These are phyloP conservation scores for Deilephila elpenor DNA, from an alignment of 2,888 invertebrate genomes.

Conservation along the genomic window DNA sequence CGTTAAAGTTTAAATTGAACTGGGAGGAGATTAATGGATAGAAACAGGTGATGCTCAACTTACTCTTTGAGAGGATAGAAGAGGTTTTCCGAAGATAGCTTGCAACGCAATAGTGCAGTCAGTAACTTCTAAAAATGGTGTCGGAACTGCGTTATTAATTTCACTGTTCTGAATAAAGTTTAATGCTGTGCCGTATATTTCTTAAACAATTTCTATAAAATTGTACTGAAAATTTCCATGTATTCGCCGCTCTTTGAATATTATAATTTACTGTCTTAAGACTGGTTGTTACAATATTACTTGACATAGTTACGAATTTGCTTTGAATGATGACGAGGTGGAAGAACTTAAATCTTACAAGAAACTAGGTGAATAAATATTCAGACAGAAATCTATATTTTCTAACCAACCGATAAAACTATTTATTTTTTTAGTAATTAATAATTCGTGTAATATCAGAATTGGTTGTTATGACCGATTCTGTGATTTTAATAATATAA, in stretches of 20 bases:
- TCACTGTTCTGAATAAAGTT: conserved; percentile 5
- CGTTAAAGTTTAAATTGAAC: conserved; percentile 5
- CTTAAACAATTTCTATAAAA: not conserved
- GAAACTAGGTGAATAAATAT: no score
- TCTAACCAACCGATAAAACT: no score
- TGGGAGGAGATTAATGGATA: not conserved
- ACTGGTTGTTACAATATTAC: no score
- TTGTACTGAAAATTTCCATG: not conserved
- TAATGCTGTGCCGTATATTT: not conserved
- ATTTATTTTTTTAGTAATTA: no score
- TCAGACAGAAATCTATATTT: no score
- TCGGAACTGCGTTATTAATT: conserved; percentile 8
- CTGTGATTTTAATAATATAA: no score
- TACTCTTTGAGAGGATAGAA: conserved; percentile 20
- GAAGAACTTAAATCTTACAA: no score
- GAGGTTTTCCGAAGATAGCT: conserved; percentile 20
- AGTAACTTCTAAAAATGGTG: conserved; percentile 24
- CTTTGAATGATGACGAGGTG: no score
- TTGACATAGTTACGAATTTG: no score
- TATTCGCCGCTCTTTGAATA: not conserved
- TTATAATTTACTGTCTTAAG: not conserved
- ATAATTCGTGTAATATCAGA: no score
- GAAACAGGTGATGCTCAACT: conserved; percentile 26
- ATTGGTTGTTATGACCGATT: no score
- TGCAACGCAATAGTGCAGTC: conserved; percentile 18